Evolutionary conservation across 2,888 invertebrate genomes (phyloP), one percentile per base, ranked within the genome.

Genomic region (Dendrolimus pini): DNA sequence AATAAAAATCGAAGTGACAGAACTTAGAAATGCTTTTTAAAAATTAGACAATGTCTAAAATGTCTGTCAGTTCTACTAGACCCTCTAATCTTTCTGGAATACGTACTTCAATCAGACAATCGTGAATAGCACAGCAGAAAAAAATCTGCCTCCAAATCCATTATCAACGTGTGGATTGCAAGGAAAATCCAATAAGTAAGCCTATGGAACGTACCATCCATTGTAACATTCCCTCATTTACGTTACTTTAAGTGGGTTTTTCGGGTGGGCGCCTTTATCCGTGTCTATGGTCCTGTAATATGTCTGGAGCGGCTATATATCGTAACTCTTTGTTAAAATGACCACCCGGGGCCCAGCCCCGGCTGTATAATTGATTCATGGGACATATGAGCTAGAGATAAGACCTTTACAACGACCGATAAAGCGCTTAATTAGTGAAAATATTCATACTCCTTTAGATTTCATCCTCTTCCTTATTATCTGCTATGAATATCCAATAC

Each of bases 311-410:
- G 61, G 63, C 63, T 65, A 73, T 66, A 70, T 70, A 69, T 69
- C 61, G 62, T 65, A 65, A 63, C 63, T 75, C 74, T 72, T 71
- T 71, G 75, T 70, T 69, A 61, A 66, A 72, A 74, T 67, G 65
- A 62, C 64, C 61, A 61, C 58, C 62, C 64, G 57, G 61, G 55
- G 59, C 63, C 65, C 63, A 66, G 57, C 62, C 60, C 64, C 63
- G 64, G 68, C 47, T 9, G 66, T 67, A 69, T 81, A 82, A 82
- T 80, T 79, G 81, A 82, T 82, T 80, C 79, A 81, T 73, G 75
- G 72, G 72, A 70, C 71, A 73, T 70, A 77, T 75, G 69, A 77
- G 68, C 64, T 64, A 65, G 61, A 71, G 80, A 80, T 80, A 81
- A 80, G 72, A 60, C 73, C 69, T 61, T 73, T 70, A 72, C 76